Evolutionary conservation across 1,140 invertebrate species (phyloP), one percentile per base, ranked within the genome.

Genomic region (Sitobion miscanthi): DNA sequence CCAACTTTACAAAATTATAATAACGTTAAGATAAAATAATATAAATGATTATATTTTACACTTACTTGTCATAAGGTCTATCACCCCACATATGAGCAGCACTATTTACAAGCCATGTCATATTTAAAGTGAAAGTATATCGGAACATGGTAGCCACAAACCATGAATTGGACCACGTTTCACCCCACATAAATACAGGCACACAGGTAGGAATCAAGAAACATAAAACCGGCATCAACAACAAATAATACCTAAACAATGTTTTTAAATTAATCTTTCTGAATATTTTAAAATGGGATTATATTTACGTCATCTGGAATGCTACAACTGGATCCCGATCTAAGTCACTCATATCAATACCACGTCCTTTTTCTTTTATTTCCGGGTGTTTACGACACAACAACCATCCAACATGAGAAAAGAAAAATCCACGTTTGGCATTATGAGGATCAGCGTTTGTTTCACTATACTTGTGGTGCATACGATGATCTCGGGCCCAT

Each of bases 51-150:
- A 83, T 83, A 83, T 8, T 52, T 52, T 49, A 88, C n/a, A n/a
- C 47, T 88, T 95, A 97, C 97, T 96, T 97, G 95, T 99, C 99
- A 95, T 99, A 99, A 0, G 99, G 99, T 94, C 97, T 97, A 93
- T 96, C 96, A 88, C 99, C 99, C 96, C 97, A 99, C 94, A 98
- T 96, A 95, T 99, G 99, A 4, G 99, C 99, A 35, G 98, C 98
- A 93, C 98, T 98, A 95, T 99, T 99, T 1, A 99, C 99, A 77
- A 98, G 96, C 99, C 99, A 99, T 6, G 99, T 99, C 94, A 97
- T 97, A 95, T 99, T 98, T 35, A 99, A 96, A 23, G 97, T 97
- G 94, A 98, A 96, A 23, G 97, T 96, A 95, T 99, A 99, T 54
- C 99, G 97, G 94, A 99, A 96, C 94, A 99, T 95, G 8, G 97